phyloP scores from a whole-genome alignment of 2,797 vertebrate species.

The Australoheros facetus region DNA sequence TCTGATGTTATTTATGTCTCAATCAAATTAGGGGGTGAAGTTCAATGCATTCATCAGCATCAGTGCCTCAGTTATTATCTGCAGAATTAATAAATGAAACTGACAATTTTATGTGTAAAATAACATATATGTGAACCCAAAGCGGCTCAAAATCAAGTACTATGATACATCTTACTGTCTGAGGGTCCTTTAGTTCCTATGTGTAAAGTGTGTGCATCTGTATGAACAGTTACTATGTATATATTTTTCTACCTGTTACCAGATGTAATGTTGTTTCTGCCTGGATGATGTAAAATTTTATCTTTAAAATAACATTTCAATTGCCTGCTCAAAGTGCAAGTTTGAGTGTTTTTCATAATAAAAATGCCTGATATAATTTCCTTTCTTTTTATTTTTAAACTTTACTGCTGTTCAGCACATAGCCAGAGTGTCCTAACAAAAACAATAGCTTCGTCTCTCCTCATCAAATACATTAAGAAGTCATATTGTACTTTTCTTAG shows the following conservation, averaged over 20 bases:
- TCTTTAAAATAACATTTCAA: neutral
- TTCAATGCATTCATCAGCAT: neutral
- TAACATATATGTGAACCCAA: neutral
- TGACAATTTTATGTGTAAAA: neutral
- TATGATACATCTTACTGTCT: neutral
- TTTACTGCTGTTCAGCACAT: neutral
- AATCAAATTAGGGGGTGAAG: neutral
- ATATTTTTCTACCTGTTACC: neutral
- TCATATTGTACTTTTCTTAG: slow-evolving; percentile 28
- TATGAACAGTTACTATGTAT: neutral
- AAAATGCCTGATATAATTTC: neutral
- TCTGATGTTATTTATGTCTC: neutral
- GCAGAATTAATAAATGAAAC: neutral
- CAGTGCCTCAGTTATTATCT: neutral
- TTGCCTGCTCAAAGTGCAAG: slow-evolving; percentile 12
- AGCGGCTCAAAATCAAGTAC: neutral
- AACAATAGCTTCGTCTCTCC: slow-evolving; percentile 43
- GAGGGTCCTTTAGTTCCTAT: neutral
- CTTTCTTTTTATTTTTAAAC: neutral
- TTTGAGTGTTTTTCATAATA: slow-evolving; percentile 3
- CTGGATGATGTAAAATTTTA: neutral
- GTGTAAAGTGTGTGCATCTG: neutral
- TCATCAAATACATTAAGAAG: slow-evolving; percentile 28
- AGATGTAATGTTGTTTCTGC: neutral
- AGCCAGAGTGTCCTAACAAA: slow-evolving; percentile 70